Evolutionary conservation across 2,797 vertebrate species (phyloP).

Genomic region (Typhlichthys eigenmanni): DNA sequence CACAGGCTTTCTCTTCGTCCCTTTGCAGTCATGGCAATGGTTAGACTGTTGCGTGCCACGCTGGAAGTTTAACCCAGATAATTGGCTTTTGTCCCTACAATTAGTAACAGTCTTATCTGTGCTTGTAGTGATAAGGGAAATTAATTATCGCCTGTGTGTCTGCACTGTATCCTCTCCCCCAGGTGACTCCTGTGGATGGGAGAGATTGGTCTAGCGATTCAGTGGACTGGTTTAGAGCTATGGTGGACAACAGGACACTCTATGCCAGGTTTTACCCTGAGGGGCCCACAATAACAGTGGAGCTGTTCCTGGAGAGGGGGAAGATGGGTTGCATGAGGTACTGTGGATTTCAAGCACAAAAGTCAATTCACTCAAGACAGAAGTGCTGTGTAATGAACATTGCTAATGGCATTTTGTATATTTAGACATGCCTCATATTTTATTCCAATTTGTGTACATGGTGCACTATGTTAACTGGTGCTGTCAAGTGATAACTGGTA

Average conservation of each 20-base stretch:
- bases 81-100: slow-evolving; percentile 38
- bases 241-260: slow-evolving; percentile 68
- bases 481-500: no score
- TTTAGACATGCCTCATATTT: not conserved
- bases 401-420: not conserved
- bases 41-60: slow-evolving; percentile 22
- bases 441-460: not conserved
- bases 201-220: slow-evolving; percentile 71
- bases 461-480: no score
- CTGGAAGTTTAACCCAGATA: slow-evolving; percentile 18
- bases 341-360: not conserved
- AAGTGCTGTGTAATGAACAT: not conserved
- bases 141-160: slow-evolving; percentile 49
- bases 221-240: slow-evolving; percentile 72
- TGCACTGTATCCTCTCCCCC: slow-evolving; percentile 35
- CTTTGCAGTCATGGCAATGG: slow-evolving; percentile 39
- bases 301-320: slow-evolving; percentile 80
- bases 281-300: slow-evolving; percentile 56
- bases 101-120: slow-evolving; percentile 58
- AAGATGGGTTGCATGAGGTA: slow-evolving; percentile 80
- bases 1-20: not conserved
- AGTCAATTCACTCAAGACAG: not conserved
- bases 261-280: slow-evolving; percentile 74
- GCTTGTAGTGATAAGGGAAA: slow-evolving; percentile 45
- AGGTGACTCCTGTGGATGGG: slow-evolving; percentile 74